Percentiles rank a stretch among this genome's conserved stretches.
phyloP scores from a whole-genome alignment of 1,140 invertebrate species.

The Copidosoma floridanum region DNA sequence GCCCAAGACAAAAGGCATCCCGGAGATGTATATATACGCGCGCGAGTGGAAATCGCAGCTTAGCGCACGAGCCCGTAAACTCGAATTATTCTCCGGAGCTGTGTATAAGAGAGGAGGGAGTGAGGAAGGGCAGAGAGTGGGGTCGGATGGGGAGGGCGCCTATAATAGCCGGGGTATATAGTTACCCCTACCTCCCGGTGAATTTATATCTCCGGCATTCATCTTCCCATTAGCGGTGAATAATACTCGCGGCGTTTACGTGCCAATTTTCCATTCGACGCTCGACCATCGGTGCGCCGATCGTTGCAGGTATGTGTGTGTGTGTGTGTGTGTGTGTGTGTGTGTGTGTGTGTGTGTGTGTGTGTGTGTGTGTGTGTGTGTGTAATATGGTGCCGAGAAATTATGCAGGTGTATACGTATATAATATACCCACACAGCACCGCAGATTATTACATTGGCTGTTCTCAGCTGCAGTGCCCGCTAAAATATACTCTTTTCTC shows the following conservation, averaged over 20 bases:
- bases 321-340: too few relatives aligned
- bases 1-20: too few relatives aligned
- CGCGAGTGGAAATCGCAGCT: conserved; percentile 27
- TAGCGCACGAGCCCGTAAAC: conserved; percentile 6
- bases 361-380: too few relatives aligned
- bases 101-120: not conserved
- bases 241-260: conserved; percentile 44
- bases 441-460: conserved; percentile 17
- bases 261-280: conserved; percentile 43
- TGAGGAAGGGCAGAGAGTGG: not conserved
- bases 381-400: too few relatives aligned
- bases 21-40: too few relatives aligned
- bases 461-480: not conserved
- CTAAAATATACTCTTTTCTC: too few relatives aligned
- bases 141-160: conserved; percentile 16
- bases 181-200: conserved; percentile 35
- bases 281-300: conserved; percentile 6
- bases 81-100: too few relatives aligned
- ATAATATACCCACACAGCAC: too few relatives aligned
- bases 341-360: too few relatives aligned
- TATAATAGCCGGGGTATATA: conserved; percentile 11
- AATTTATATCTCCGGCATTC: conserved; percentile 48
- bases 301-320: too few relatives aligned
- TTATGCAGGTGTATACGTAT: too few relatives aligned
- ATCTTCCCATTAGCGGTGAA: conserved; percentile 50